Percentiles rank a stretch among this genome's conserved stretches.
Evolutionary conservation across 2,797 vertebrate species (phyloP).

Genomic region (Ciconia nigra): DNA sequence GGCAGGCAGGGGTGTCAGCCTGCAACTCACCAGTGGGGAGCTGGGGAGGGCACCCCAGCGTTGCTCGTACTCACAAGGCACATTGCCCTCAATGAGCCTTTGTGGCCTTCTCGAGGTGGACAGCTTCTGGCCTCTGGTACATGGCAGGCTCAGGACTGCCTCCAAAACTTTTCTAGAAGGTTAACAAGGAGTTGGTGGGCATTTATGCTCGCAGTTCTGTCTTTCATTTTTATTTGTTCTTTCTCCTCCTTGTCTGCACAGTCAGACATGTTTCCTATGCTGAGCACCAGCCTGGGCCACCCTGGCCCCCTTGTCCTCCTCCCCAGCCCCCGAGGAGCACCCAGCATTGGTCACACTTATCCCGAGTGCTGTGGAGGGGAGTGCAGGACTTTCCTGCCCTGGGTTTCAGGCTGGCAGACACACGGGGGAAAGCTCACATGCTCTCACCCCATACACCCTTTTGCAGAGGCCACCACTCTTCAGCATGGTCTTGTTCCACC

Average conservation of each 20-base stretch:
- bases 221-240: not conserved
- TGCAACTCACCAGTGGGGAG: not conserved
- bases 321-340: accelerated
- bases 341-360: accelerated
- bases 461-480: not conserved
- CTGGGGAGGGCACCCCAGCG: not conserved
- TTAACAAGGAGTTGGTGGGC: not conserved
- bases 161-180: not conserved
- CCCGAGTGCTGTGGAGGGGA: accelerated
- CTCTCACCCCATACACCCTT: not conserved
- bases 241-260: not conserved
- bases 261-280: not conserved
- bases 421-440: not conserved
- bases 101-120: not conserved
- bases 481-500: not conserved
- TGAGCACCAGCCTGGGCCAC: not conserved
- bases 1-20: not conserved
- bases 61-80: not conserved
- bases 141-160: not conserved
- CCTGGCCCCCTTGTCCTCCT: not conserved
- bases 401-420: not conserved
- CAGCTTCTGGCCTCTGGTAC: not conserved
- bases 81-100: not conserved
- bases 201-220: not conserved
- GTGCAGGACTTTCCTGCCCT: not conserved